Evolutionary conservation across 2,888 invertebrate genomes (phyloP).

Genomic region (Drosophila limbata): DNA sequence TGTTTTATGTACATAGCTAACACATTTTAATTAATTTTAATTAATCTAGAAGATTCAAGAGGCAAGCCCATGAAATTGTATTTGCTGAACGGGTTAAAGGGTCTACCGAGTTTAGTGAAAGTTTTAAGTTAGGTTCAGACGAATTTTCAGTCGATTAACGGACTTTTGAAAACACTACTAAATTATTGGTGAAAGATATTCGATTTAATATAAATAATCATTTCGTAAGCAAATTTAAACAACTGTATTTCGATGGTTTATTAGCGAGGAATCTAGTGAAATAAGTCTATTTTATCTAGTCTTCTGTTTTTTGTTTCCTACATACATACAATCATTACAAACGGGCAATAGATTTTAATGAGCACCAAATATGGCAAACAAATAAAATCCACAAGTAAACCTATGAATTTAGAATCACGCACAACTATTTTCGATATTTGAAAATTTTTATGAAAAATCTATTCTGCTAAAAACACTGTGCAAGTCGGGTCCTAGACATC

Average conservation of each 20-base stretch:
- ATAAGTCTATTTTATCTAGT: too few species aligned
- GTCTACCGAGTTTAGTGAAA: neutral
- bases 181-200: constrained; percentile 26
- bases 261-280: too few species aligned
- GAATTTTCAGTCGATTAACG: neutral
- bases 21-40: neutral
- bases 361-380: too few species aligned
- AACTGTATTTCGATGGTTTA: too few species aligned
- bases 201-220: constrained; percentile 25
- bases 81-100: neutral
- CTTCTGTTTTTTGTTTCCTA: neutral
- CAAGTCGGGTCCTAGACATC: too few species aligned
- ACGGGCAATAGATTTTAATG: neutral
- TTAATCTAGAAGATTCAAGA: neutral
- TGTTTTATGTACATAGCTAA: constrained; percentile 7
- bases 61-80: neutral
- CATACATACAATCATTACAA: neutral
- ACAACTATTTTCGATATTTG: too few species aligned
- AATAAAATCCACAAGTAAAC: too few species aligned
- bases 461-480: too few species aligned
- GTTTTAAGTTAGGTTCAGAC: neutral
- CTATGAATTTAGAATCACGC: too few species aligned
- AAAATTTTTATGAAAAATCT: too few species aligned
- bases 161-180: neutral
- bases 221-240: too few species aligned